Evolutionary conservation across 2,797 vertebrate genomes (phyloP).

Genomic region (Gymnothorax reevesii): DNA sequence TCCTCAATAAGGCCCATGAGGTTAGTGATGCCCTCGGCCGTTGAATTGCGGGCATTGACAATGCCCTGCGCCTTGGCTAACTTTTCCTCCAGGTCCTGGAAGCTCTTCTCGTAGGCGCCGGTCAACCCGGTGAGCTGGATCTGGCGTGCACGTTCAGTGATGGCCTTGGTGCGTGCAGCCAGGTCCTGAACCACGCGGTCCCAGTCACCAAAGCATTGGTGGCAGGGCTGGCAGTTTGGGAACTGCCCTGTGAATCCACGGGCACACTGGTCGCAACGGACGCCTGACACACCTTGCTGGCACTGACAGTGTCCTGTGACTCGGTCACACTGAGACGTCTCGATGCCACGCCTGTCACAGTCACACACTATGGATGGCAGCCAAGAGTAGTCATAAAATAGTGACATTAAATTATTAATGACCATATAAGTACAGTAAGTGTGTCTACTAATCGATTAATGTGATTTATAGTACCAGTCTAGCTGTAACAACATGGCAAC

Average conservation of each 20-base stretch:
- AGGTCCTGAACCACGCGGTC: slow-evolving; percentile 95
- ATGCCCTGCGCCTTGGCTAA: slow-evolving; percentile 78
- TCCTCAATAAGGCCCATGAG: slow-evolving; percentile 84
- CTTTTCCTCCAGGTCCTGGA: slow-evolving; percentile 82
- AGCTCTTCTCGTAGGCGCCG: slow-evolving; percentile 80
- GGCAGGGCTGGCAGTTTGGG: slow-evolving; percentile 90
- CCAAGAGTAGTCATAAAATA: not conserved
- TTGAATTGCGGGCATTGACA: slow-evolving; percentile 83
- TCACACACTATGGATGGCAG: slow-evolving; percentile 78
- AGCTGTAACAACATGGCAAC: not conserved
- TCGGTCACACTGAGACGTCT: slow-evolving; percentile 85
- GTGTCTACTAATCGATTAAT: not conserved
- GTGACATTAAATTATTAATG: not conserved
- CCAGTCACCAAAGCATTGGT: slow-evolving; percentile 97
- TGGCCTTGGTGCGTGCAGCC: slow-evolving; percentile 73
- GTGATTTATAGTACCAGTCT: not conserved
- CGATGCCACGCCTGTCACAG: slow-evolving; percentile 85
- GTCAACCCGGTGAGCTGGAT: slow-evolving; percentile 87
- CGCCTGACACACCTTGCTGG: slow-evolving; percentile 86
- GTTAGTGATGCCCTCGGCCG: slow-evolving; percentile 70
- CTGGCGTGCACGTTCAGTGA: slow-evolving; percentile 77
- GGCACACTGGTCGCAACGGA: slow-evolving; percentile 95
- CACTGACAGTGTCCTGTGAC: slow-evolving; percentile 89
- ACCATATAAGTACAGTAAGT: not conserved
- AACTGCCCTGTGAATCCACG: slow-evolving; percentile 90